These are phyloP conservation scores for Labeo catla DNA, from an alignment of 2,113 vertebrate species.

Conservation along the genomic window DNA sequence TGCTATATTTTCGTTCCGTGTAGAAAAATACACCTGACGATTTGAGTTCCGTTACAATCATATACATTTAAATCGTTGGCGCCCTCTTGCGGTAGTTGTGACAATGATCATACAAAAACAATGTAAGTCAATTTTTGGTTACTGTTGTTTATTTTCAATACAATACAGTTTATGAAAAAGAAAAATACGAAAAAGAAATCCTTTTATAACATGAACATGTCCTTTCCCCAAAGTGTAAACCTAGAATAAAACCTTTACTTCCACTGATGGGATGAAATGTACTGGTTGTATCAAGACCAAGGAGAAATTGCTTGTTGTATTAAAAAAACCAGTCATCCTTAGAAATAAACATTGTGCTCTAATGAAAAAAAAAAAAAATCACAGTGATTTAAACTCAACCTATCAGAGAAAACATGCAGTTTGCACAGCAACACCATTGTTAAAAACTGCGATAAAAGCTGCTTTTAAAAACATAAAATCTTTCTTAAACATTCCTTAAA, in stretches of 20 bases:
- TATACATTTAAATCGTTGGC: not conserved
- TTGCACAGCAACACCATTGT: not conserved
- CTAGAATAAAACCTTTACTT: not conserved
- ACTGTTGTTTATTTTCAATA: not conserved
- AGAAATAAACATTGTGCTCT: not conserved
- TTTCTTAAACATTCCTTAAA: not conserved
- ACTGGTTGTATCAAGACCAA: not conserved
- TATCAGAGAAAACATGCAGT: not conserved
- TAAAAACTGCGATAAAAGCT: constrained; percentile 8
- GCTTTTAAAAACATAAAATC: constrained; percentile 3
- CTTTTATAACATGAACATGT: not conserved
- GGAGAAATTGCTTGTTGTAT: not conserved
- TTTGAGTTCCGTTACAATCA: constrained; percentile 17
- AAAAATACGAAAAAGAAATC: not conserved
- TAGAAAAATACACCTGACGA: not conserved
- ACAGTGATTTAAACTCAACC: not conserved
- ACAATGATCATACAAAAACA: not conserved
- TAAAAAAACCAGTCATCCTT: not conserved
- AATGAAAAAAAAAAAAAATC: not conserved
- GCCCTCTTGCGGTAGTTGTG: constrained; percentile 28
- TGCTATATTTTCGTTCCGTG: constrained; percentile 41
- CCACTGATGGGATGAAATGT: not conserved
- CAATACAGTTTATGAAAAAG: not conserved
- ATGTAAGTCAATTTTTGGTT: not conserved
- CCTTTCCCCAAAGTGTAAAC: not conserved